Evolutionary conservation across 2,113 vertebrate species (phyloP).

Genomic region (Ceyx margarethae): DNA sequence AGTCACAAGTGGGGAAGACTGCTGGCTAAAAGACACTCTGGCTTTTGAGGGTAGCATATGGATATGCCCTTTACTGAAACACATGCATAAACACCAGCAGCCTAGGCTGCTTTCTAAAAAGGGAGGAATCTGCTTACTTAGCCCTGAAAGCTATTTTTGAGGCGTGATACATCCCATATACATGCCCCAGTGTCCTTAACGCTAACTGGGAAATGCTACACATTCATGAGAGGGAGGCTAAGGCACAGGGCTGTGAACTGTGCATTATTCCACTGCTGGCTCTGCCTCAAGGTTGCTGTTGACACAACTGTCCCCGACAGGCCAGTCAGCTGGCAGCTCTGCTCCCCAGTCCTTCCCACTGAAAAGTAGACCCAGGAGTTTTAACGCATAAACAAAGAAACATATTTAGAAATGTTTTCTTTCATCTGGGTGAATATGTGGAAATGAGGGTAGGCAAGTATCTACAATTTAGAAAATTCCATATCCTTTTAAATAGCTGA

Average conservation of each 20-base stretch:
- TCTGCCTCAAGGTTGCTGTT: neutral
- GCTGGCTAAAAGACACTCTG: conserved; percentile 15
- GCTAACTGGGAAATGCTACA: neutral
- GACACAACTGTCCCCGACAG: neutral
- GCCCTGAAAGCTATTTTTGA: conserved; percentile 42
- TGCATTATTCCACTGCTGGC: neutral
- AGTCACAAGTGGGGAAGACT: conserved; percentile 28
- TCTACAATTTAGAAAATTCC: neutral
- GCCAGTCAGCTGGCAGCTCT: neutral
- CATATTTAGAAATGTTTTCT: neutral
- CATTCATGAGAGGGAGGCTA: neutral
- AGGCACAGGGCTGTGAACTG: conserved; percentile 24
- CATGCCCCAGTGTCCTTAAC: neutral
- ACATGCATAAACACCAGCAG: neutral
- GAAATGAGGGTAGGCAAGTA: neutral
- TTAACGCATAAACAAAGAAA: neutral
- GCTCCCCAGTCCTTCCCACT: neutral
- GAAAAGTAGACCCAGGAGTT: neutral
- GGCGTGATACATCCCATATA: neutral
- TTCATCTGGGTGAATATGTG: neutral
- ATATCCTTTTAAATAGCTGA: neutral
- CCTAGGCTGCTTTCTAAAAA: neutral
- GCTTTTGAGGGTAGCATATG: conserved; percentile 32
- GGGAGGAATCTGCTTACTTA: conserved; percentile 25
- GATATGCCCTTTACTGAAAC: conserved; percentile 5